These are phyloP conservation scores for Cliona cf. orientalis DNA, from an alignment of 37 sponge, comb jelly and placozoan genomes.

Conservation along the genomic window DNA sequence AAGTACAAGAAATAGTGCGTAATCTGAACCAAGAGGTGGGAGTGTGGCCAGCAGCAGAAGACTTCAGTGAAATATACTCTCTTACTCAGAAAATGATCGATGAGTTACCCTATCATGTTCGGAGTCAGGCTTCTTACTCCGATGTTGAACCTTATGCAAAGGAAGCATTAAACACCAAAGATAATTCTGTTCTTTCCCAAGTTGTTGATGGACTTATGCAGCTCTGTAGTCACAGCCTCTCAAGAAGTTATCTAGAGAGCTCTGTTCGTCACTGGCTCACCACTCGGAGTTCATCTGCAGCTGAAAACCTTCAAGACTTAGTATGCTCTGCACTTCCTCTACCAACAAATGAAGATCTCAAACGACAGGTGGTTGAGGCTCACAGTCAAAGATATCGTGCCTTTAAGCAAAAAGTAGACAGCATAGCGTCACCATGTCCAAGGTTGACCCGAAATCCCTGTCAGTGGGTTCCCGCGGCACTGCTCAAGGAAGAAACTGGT, in stretches of 20 bases:
- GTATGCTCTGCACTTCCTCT: slow-evolving; percentile 4
- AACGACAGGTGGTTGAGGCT: background rate
- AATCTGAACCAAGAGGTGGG: background rate
- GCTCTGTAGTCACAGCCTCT: background rate
- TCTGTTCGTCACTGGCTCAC: background rate
- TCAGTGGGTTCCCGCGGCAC: slow-evolving; percentile 75
- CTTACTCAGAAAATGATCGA: background rate
- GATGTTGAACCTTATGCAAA: background rate
- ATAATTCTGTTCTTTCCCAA: background rate
- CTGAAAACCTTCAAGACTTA: background rate
- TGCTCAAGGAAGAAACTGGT: slow-evolving; percentile 6
- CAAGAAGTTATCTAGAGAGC: background rate
- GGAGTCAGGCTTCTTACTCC: background rate
- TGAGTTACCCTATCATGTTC: background rate
- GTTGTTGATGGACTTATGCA: slow-evolving; percentile 1
- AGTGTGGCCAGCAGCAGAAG: slow-evolving; percentile 29
- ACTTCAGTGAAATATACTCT: background rate
- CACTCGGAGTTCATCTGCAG: background rate
- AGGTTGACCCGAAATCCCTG: background rate
- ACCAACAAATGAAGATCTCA: slow-evolving; percentile 15
- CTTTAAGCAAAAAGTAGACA: background rate
- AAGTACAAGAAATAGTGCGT: background rate
- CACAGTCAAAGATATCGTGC: background rate
- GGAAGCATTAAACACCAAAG: background rate
- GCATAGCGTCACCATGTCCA: background rate